Evolutionary conservation across 2,113 vertebrate genomes (phyloP), one percentile per base, ranked within the genome.

Genomic region (Mustela nigripes): DNA sequence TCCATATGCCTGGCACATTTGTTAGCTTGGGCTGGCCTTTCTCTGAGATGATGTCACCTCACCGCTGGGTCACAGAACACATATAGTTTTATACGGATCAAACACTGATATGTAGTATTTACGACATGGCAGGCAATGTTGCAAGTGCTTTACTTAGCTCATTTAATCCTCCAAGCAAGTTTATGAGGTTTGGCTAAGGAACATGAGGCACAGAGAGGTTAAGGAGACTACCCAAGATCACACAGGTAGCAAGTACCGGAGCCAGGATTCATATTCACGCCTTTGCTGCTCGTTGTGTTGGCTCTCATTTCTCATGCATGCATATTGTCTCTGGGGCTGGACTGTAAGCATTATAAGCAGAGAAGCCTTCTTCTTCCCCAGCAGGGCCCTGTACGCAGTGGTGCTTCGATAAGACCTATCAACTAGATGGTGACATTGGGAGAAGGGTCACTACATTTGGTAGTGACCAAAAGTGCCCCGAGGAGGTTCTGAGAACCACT

Each of bases 1-100:
- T 89, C 87, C 94, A 95, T 95, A 92, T 71, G 93, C 39, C 81
- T 15, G 36, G 69, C 53, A 92, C 80, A 71, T 87, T 81, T 80
- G 76, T 76, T 79, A 89, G 50, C 76, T 84, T 73, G 63, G 50
- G 82, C 33, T 84, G 69, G 45, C 42, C 80, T 84, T 92, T 81
- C 53, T 88, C 84, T 65, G 76, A 50, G 80, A 92, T 74, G 39
- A 76, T 7, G 11, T 85, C n/a, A 80, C 71, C 71, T 71, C 48
- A 60, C 39, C 39, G 7, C 62, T 80, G 81, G 39, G 69, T 83
- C 60, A 65, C 31, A 28, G 62, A 85, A 67, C 31, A 79, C 39
- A 82, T 15, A 91, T 10, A 60, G 50, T 42, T 63, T 76, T 67
- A 45, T 28, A 24, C 33, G 16, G 62, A 48, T 73, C 73, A 56